These are phyloP conservation scores for Sarcophaga rosellei DNA, from an alignment of 2,888 invertebrate species.

Conservation along the genomic window DNA sequence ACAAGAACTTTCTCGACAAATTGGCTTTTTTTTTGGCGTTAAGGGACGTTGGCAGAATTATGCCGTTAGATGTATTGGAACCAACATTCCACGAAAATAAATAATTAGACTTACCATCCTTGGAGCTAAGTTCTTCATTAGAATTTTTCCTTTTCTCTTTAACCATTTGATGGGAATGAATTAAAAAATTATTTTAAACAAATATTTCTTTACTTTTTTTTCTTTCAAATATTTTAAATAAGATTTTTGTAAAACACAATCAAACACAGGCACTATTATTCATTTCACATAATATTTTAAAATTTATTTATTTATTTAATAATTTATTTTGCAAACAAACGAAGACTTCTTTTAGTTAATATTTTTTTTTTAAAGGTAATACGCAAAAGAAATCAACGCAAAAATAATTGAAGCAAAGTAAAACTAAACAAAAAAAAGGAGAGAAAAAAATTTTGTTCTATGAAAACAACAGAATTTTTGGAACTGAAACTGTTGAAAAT, in stretches of 20 bases:
- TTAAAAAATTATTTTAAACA: neutral
- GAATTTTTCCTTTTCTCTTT: conserved; percentile 2
- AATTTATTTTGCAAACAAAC: conserved; percentile 2
- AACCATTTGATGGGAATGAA: conserved; percentile 48
- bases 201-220: neutral
- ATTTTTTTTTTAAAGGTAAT: conserved; percentile 3
- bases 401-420: neutral
- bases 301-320: too few species aligned
- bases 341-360: conserved; percentile 33
- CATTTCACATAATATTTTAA: too few species aligned
- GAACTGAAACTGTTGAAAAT: neutral
- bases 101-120: conserved; percentile 49
- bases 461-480: neutral
- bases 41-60: too few species aligned
- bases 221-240: too few species aligned
- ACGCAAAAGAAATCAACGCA: neutral
- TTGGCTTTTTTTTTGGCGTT: too few species aligned
- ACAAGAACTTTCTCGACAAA: too few species aligned
- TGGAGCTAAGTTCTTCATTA: conserved; percentile 28
- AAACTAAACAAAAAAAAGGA: neutral
- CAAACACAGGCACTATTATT: too few species aligned
- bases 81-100: neutral
- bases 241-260: too few species aligned
- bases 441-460: neutral
- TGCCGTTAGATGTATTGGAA: neutral